phyloP scores from a whole-genome alignment of 53 echinoderm and acorn worm species.

The Arbacia lixula region DNA sequence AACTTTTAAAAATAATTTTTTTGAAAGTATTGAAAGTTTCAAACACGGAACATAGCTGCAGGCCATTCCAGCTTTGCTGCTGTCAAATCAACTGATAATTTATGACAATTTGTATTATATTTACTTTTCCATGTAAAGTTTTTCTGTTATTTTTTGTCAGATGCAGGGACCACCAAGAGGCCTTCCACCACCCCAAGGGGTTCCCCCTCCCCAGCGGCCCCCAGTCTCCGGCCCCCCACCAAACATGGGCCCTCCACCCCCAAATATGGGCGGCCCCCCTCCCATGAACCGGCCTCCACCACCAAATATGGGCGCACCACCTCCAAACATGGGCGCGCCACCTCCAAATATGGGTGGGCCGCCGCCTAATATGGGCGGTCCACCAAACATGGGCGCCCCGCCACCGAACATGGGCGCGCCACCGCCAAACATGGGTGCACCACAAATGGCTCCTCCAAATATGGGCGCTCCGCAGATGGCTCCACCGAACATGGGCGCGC shows the following conservation, averaged over 20 bases:
- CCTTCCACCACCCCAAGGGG: slow-evolving; percentile 56
- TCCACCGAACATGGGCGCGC: neutral
- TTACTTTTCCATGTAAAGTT: neutral
- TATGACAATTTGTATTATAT: neutral
- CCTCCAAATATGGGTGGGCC: slow-evolving; percentile 20
- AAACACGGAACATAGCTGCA: no score
- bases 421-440: slow-evolving; percentile 4
- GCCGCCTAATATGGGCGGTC: slow-evolving; percentile 43
- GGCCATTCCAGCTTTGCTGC: no score
- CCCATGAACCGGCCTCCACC: neutral
- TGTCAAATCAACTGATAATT: neutral
- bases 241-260: slow-evolving; percentile 11
- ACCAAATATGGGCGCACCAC: slow-evolving; percentile 20
- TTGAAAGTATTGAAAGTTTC: no score
- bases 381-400: slow-evolving; percentile 48
- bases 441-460: neutral
- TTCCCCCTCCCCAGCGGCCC: slow-evolving; percentile 39
- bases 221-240: slow-evolving; percentile 47
- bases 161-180: slow-evolving; percentile 63
- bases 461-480: slow-evolving; percentile 22
- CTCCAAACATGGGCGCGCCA: neutral
- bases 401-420: slow-evolving; percentile 7
- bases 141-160: slow-evolving; percentile 7
- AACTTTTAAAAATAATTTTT: no score
- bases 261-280: slow-evolving; percentile 12